These are phyloP conservation scores for Nezara viridula DNA, from an alignment of 2,888 invertebrate species.

Conservation along the genomic window DNA sequence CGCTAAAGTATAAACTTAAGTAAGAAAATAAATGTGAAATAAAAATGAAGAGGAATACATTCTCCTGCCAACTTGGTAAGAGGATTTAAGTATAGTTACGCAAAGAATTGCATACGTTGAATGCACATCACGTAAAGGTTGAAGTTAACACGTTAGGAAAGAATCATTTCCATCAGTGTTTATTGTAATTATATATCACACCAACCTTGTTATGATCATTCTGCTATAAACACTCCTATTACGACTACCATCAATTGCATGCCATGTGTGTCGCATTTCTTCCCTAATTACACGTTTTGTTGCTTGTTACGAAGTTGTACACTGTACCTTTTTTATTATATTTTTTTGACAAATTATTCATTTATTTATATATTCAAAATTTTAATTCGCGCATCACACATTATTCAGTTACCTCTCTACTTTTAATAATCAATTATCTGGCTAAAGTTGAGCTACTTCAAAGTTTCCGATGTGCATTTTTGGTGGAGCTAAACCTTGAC, in stretches of 20 bases:
- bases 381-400: too few species aligned
- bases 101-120: background rate
- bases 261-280: background rate
- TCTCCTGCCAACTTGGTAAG: too few species aligned
- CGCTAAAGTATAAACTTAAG: background rate
- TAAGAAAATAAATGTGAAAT: background rate
- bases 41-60: background rate
- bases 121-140: constrained; percentile 13
- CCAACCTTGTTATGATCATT: background rate
- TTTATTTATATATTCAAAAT: too few species aligned
- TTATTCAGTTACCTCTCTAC: too few species aligned
- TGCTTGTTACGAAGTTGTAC: too few species aligned
- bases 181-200: background rate
- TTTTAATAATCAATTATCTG: too few species aligned
- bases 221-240: background rate
- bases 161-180: background rate
- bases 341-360: too few species aligned
- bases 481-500: too few species aligned
- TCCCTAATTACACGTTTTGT: too few species aligned
- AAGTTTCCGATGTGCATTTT: too few species aligned
- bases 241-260: background rate
- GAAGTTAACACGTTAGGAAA: background rate
- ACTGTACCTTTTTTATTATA: too few species aligned
- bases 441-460: too few species aligned
- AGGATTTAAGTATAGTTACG: background rate